Conservation (phyloP, 2,113 vertebrate genomes). For the Callipepla californica region DNA sequence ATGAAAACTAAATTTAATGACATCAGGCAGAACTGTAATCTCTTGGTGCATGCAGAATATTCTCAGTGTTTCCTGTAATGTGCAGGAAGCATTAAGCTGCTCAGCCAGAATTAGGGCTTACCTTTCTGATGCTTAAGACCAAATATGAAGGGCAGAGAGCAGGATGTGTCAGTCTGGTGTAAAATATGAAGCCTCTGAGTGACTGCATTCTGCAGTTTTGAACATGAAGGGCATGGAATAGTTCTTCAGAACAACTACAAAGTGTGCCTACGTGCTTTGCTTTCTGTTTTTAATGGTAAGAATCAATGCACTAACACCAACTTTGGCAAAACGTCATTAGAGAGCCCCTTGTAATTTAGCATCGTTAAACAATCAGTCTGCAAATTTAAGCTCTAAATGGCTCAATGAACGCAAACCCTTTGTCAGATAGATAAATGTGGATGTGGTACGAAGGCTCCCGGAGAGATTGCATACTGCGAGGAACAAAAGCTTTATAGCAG, state of each 20-base stretch:
- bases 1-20: not conserved
- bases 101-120: not conserved
- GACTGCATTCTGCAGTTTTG: not conserved
- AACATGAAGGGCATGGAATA: not conserved
- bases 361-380: conserved; percentile 22
- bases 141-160: not conserved
- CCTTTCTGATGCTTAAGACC: not conserved
- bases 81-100: not conserved
- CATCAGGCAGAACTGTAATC: not conserved
- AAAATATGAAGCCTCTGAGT: not conserved
- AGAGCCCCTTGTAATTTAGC: conserved; percentile 14
- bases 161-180: not conserved
- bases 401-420: conserved; percentile 40
- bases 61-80: not conserved
- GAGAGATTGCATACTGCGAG: conserved; percentile 34
- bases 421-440: conserved; percentile 46
- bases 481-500: conserved; percentile 53
- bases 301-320: not conserved
- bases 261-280: not conserved
- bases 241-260: not conserved
- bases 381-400: conserved; percentile 25
- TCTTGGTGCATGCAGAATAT: not conserved
- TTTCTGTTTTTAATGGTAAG: not conserved
- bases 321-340: conserved; percentile 33
- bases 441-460: conserved; percentile 40